Evolutionary conservation across 2,888 invertebrate genomes (phyloP).

Genomic region (Carabus problematicus): DNA sequence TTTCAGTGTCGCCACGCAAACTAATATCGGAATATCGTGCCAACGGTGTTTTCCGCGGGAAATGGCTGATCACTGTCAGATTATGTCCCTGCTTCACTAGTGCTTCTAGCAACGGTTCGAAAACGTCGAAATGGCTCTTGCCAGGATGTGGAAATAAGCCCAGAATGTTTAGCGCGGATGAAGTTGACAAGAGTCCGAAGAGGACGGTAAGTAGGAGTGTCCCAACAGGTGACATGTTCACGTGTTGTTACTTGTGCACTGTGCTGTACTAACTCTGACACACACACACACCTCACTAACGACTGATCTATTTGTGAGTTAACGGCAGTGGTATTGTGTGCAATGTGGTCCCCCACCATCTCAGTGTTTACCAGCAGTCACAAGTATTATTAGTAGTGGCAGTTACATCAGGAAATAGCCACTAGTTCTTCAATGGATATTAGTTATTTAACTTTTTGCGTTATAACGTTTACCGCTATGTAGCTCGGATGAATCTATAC

Average conservation of each 20-base stretch:
- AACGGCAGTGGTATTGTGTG: background rate
- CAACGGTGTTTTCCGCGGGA: conserved; percentile 61
- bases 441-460: no score
- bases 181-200: background rate
- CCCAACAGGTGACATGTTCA: background rate
- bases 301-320: conserved; percentile 9
- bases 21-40: conserved; percentile 68
- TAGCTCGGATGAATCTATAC: no score
- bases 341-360: background rate
- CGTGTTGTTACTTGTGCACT: background rate
- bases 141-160: conserved; percentile 73
- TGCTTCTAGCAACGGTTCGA: conserved; percentile 66
- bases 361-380: background rate
- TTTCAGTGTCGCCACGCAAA: conserved; percentile 50
- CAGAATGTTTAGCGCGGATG: conserved; percentile 63
- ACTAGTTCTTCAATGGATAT: no score
- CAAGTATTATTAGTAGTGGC: no score
- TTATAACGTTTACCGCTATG: no score
- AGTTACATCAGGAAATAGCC: no score
- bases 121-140: conserved; percentile 74
- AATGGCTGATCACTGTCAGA: conserved; percentile 72
- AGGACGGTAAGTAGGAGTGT: conserved; percentile 1
- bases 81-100: conserved; percentile 70
- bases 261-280: background rate
- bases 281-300: conserved; percentile 5